Evolutionary conservation across 1,140 invertebrate genomes (phyloP).

Genomic region (Drosophila ficusphila): DNA sequence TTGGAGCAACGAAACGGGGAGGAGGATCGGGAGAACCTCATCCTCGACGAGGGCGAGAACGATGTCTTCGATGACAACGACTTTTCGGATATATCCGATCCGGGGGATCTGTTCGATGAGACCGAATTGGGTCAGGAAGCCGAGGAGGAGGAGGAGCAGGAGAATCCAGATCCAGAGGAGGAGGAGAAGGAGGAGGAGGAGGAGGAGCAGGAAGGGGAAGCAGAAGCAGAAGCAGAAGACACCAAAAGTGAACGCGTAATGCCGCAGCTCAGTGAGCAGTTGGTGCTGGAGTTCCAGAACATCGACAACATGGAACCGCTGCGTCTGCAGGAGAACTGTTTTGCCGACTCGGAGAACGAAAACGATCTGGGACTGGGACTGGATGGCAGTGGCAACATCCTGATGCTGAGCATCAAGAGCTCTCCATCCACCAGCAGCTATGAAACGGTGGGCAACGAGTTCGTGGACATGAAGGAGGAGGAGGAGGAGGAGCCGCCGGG

Average conservation of each 20-base stretch:
- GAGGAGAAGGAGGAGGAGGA: slow-evolving; percentile 2
- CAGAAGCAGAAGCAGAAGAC: neutral
- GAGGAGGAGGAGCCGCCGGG: slow-evolving; percentile 43
- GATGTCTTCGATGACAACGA: slow-evolving; percentile 82
- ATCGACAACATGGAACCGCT: slow-evolving; percentile 76
- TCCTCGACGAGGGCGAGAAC: slow-evolving; percentile 41
- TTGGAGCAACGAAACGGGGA: slow-evolving; percentile 81
- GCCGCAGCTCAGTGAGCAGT: slow-evolving; percentile 47
- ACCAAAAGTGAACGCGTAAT: neutral
- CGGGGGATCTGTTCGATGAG: slow-evolving; percentile 74
- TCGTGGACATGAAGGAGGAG: slow-evolving; percentile 61
- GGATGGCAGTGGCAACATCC: slow-evolving; percentile 59
- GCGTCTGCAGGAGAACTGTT: slow-evolving; percentile 77
- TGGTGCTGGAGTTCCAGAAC: slow-evolving; percentile 70
- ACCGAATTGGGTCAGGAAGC: slow-evolving; percentile 28
- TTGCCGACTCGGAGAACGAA: slow-evolving; percentile 66
- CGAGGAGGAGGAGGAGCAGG: slow-evolving; percentile 24
- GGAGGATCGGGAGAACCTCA: slow-evolving; percentile 15
- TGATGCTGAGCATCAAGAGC: slow-evolving; percentile 79
- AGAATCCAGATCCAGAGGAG: neutral
- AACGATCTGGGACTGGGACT: slow-evolving; percentile 58
- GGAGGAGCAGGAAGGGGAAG: neutral
- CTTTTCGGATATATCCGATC: slow-evolving; percentile 83
- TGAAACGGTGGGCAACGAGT: slow-evolving; percentile 83
- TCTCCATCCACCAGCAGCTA: slow-evolving; percentile 84